Evolutionary conservation across 2,888 invertebrate species (phyloP).

Genomic region (Drosophila sordidula): DNA sequence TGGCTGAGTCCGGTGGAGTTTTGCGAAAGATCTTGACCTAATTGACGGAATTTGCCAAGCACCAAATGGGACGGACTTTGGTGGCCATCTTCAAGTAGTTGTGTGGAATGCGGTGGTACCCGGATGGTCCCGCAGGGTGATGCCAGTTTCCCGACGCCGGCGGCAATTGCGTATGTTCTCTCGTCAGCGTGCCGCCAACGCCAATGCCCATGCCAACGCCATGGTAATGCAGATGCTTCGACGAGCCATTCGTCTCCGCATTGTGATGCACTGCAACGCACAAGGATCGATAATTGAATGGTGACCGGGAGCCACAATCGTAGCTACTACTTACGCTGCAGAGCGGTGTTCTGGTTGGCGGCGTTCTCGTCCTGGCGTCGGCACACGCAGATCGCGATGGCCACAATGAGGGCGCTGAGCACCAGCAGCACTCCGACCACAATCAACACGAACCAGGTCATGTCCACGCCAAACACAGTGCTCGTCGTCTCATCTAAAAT

Average conservation of each 20-base stretch:
- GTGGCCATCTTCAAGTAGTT: constrained; percentile 88
- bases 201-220: constrained; percentile 66
- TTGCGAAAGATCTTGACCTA: constrained; percentile 87
- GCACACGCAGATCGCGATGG: constrained; percentile 91
- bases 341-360: constrained; percentile 85
- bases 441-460: constrained; percentile 91
- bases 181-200: constrained; percentile 86
- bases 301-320: neutral
- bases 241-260: constrained; percentile 90
- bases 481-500: constrained; percentile 87
- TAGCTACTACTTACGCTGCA: constrained; percentile 82
- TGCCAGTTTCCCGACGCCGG: constrained; percentile 95
- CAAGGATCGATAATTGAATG: neutral
- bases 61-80: constrained; percentile 96
- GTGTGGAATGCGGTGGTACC: constrained; percentile 86
- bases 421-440: constrained; percentile 90
- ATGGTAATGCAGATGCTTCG: constrained; percentile 86
- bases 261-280: constrained; percentile 83
- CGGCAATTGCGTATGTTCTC: constrained; percentile 87
- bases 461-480: constrained; percentile 90
- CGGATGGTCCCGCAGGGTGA: constrained; percentile 94
- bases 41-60: constrained; percentile 92
- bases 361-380: constrained; percentile 86
- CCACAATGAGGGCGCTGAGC: constrained; percentile 89
- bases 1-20: constrained; percentile 82